Percentiles rank a stretch among this genome's conserved stretches.
Conservation (phyloP, 1,140 invertebrate species). For the Pollicipes pollicipes region DNA sequence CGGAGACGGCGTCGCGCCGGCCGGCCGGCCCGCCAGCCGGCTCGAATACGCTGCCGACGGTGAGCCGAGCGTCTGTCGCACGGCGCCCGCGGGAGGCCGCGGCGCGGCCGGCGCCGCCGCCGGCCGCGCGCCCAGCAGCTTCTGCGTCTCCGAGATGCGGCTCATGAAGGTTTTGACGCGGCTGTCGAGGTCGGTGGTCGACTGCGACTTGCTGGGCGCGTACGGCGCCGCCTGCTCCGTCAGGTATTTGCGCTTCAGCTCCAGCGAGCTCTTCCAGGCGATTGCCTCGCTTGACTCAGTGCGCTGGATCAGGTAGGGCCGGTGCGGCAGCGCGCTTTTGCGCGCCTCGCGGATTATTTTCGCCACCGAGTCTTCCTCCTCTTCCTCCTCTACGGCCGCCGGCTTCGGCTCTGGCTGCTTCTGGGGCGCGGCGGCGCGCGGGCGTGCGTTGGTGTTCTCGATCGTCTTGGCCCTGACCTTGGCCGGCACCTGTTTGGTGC, state of each 20-base stretch:
- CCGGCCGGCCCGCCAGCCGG: too few relatives aligned
- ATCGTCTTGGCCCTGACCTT: background rate
- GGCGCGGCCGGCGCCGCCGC: too few relatives aligned
- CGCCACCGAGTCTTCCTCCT: background rate
- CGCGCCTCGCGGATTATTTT: background rate
- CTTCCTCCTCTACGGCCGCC: background rate
- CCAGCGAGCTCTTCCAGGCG: conserved; percentile 62
- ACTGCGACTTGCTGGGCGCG: conserved; percentile 52
- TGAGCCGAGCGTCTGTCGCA: background rate
- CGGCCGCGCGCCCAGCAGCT: conserved; percentile 35
- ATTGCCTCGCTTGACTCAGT: conserved; percentile 68
- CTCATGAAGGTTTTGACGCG: conserved; percentile 62
- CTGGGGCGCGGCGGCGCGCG: too few relatives aligned
- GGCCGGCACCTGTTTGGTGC: too few relatives aligned
- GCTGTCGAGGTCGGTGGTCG: conserved; percentile 60
- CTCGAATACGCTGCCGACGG: background rate
- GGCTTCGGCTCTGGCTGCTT: background rate
- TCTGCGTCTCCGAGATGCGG: conserved; percentile 73
- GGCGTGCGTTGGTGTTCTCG: background rate
- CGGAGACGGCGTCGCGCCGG: too few relatives aligned
- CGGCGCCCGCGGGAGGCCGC: too few relatives aligned
- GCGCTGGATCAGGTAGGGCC: conserved; percentile 39
- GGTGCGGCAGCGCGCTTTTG: background rate
- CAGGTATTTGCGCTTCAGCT: conserved; percentile 66
- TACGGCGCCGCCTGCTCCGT: conserved; percentile 24